Evolutionary conservation across 2,888 invertebrate genomes (phyloP).

Genomic region (Sinohyriopsis cumingii): DNA sequence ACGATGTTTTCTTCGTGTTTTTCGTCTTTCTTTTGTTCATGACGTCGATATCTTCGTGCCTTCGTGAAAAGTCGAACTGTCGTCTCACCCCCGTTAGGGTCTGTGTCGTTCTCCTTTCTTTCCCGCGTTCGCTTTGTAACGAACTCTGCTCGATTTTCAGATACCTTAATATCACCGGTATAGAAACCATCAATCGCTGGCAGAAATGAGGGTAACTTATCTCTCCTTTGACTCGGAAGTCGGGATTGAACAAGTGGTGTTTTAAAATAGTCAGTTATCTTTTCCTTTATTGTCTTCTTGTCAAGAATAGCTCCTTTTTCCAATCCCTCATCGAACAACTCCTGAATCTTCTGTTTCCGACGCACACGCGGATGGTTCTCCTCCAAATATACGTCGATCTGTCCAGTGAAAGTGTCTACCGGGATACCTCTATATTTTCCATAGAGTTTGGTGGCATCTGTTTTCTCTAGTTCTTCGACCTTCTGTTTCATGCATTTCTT

Average conservation of each 20-base stretch:
- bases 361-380: conserved; percentile 41
- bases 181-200: too few relatives aligned
- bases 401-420: conserved; percentile 35
- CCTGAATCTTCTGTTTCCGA: conserved; percentile 33
- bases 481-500: conserved; percentile 45
- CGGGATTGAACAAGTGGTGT: conserved; percentile 21
- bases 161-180: too few relatives aligned
- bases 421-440: conserved; percentile 42
- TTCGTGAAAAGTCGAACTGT: too few relatives aligned
- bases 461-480: conserved; percentile 28
- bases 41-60: too few relatives aligned
- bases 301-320: conserved; percentile 37
- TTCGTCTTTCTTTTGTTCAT: too few relatives aligned
- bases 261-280: conserved; percentile 33
- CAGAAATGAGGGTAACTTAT: too few relatives aligned
- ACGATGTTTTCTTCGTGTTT: too few relatives aligned
- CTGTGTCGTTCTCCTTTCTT: too few relatives aligned
- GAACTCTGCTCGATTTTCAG: too few relatives aligned
- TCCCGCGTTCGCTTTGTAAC: too few relatives aligned
- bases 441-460: conserved; percentile 18
- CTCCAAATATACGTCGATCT: conserved; percentile 38
- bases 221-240: too few relatives aligned
- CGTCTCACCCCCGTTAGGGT: too few relatives aligned
- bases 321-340: conserved; percentile 31
- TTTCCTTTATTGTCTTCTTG: conserved; percentile 17